Conservation (phyloP, 2,113 vertebrate genomes). For the Sceloporus tristichus region DNA sequence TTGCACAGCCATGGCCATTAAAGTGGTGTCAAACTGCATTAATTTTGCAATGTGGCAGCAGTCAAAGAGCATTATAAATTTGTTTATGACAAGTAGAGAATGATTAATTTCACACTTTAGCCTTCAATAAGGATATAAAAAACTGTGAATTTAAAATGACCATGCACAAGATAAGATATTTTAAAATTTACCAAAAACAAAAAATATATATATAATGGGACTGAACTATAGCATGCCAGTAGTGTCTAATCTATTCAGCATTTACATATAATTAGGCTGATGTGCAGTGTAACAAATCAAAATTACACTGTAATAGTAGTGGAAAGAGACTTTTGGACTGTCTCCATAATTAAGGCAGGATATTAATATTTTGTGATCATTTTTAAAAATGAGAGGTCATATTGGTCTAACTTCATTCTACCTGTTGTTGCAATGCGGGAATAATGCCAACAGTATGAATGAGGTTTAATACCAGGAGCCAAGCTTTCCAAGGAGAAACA, state of each 20-base stretch:
- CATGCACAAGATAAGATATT: not conserved
- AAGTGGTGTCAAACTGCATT: too few relatives aligned
- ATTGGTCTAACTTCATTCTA: not conserved
- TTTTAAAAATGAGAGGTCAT: not conserved
- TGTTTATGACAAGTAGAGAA: not conserved
- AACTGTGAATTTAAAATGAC: not conserved
- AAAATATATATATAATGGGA: too few relatives aligned
- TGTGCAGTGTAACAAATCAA: not conserved
- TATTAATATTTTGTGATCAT: not conserved
- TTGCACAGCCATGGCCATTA: too few relatives aligned
- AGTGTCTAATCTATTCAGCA: not conserved
- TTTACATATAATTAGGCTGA: not conserved
- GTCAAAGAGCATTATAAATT: not conserved
- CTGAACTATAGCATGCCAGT: not conserved
- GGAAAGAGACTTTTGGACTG: not conserved
- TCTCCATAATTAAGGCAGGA: not conserved
- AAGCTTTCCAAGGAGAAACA: not conserved
- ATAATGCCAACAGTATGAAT: not conserved
- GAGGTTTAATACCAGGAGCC: not conserved
- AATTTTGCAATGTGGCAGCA: too few relatives aligned
- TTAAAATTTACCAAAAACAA: not conserved
- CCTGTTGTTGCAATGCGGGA: not conserved
- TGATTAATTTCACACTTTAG: not conserved
- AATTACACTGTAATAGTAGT: not conserved
- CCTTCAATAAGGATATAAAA: not conserved